Conservation (phyloP, 2,888 invertebrate genomes). For the Philopedon plagiatum region DNA sequence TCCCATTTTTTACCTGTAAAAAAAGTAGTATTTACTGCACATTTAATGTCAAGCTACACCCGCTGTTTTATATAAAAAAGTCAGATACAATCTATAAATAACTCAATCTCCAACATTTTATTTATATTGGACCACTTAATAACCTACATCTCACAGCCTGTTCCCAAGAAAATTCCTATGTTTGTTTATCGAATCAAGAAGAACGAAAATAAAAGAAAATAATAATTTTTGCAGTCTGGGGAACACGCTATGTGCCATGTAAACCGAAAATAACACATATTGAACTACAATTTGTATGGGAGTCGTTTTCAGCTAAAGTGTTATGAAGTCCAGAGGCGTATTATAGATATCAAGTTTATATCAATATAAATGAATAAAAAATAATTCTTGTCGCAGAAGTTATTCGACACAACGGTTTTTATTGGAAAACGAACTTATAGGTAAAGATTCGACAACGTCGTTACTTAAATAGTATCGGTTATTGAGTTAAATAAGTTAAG, state of each 20-base stretch:
- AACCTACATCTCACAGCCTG: neutral
- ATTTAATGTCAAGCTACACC: too few species aligned
- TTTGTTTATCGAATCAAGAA: constrained; percentile 10
- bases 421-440: too few species aligned
- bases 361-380: neutral
- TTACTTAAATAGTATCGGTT: too few species aligned
- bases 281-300: constrained; percentile 20
- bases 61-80: too few species aligned
- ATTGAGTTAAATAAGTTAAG: too few species aligned
- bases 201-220: constrained; percentile 36
- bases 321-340: constrained; percentile 14
- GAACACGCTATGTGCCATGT: constrained; percentile 21
- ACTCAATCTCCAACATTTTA: neutral
- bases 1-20: too few species aligned
- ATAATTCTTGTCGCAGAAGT: neutral
- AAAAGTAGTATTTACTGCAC: too few species aligned
- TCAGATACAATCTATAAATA: neutral
- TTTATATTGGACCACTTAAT: neutral
- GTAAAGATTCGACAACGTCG: too few species aligned
- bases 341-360: neutral
- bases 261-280: constrained; percentile 34
- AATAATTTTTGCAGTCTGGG: constrained; percentile 33
- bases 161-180: neutral
- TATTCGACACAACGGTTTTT: neutral
- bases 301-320: constrained; percentile 33